phyloP scores from a whole-genome alignment of 2,797 vertebrate genomes.

The Schizothorax lantsangensis region DNA sequence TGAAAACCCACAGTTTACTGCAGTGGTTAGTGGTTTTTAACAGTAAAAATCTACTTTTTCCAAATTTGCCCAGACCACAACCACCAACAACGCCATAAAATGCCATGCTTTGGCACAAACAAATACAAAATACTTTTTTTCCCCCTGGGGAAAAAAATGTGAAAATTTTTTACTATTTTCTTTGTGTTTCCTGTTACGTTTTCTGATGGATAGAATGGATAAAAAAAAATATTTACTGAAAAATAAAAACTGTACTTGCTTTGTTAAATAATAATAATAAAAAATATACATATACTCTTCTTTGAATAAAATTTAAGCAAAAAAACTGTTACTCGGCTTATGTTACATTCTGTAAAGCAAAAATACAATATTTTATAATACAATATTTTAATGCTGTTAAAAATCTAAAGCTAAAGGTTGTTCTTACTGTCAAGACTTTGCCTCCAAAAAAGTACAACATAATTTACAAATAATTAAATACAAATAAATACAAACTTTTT shows the following conservation, averaged over 20 bases:
- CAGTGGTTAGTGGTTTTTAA: not conserved
- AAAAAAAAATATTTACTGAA: not conserved
- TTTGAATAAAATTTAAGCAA: not conserved
- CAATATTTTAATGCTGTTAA: not conserved
- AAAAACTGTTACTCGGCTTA: not conserved
- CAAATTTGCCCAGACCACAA: not conserved
- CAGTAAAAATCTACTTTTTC: not conserved
- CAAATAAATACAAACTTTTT: not conserved
- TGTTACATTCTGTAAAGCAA: not conserved
- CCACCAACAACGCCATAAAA: not conserved
- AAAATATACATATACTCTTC: not conserved
- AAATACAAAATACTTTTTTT: not conserved
- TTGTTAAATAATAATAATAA: not conserved
- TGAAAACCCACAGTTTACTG: not conserved
- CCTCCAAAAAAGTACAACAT: not conserved
- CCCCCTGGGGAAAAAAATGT: too few species aligned
- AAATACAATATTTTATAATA: not conserved
- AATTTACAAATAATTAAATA: not conserved
- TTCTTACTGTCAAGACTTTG: not conserved
- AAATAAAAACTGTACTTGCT: not conserved
- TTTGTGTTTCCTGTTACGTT: not conserved
- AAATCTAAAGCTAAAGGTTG: not conserved
- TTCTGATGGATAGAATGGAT: not conserved
- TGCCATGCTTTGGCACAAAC: not conserved
- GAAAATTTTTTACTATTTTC: fast-evolving